Evolutionary conservation across 1,140 invertebrate species (phyloP), one percentile per base, ranked within the genome.

Genomic region (Drosophila teissieri): DNA sequence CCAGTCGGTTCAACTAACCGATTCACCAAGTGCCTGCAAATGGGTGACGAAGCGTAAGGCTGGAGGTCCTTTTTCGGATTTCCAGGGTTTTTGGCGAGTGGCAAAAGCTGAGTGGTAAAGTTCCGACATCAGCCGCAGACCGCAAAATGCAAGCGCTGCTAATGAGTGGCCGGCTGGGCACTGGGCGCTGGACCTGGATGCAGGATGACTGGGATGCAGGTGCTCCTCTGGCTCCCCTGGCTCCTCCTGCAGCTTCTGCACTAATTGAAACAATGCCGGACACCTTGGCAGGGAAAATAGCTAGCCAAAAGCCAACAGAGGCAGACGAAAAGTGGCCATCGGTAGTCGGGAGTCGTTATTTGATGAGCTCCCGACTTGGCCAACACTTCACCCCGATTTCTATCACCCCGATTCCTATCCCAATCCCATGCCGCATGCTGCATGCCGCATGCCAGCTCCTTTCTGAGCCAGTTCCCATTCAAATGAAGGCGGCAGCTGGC

Each of bases 261-360:
- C 76, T 83, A 88, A 88, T 88, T 88, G 83, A 88, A 88, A 88
- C 83, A 86, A 86, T 88, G 78, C 64, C 22, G 74, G 60, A 86
- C 82, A 86, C 83, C 81, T 85, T 61, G 56, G 42, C 40, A 48
- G 1, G 42, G 17, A 7, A 42, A 22, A n/a, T 6, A 17, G 73
- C 39, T 4, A 78, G 45, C 37, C 74, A 64, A 65, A 62, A 61
- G 58, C 58, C 49, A 79, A 70, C 72, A 67, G 65, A 67, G 61
- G 77, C 55, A 54, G 51, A 46, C 34, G 68, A 58, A 86, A 81
- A 86, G 74, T 86, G 74, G 78, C 74, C 58, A 76, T 69, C 58
- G 65, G 56, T 24, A 62, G 70, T 39, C 48, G 42, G 72, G 19
- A 67, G 73, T 75, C 49, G 52, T 62, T 56, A 63, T 73, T 88